Percentiles rank a stretch among this genome's conserved stretches.
These are phyloP conservation scores for Sebastolobus altivelis DNA, from an alignment of 2,797 vertebrate species.

Conservation along the genomic window DNA sequence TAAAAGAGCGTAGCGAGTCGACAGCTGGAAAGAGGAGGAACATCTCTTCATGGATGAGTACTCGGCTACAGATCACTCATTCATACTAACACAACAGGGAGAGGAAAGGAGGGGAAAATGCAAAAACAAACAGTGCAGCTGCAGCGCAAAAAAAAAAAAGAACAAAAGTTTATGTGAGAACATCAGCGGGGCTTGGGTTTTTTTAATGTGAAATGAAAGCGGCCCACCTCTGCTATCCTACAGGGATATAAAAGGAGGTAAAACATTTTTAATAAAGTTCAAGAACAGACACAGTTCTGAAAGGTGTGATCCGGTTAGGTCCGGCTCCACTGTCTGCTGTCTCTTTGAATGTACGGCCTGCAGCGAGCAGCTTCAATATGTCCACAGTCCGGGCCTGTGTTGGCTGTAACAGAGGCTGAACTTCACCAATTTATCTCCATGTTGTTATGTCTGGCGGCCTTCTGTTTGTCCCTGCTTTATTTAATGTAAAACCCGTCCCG, in stretches of 20 bases:
- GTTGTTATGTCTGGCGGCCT: conserved; percentile 62
- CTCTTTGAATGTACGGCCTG: conserved; percentile 18
- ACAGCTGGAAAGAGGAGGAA: conserved; percentile 76
- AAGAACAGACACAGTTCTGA: conserved; percentile 10
- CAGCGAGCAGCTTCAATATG: not conserved
- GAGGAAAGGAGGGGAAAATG: not conserved
- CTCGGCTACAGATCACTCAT: conserved; percentile 72
- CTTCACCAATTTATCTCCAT: conserved; percentile 77
- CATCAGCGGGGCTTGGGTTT: conserved; percentile 40
- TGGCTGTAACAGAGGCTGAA: conserved; percentile 31
- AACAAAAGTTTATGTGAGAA: conserved; percentile 34
- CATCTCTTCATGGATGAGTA: conserved; percentile 75
- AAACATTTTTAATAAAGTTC: conserved; percentile 27
- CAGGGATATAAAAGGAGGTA: conserved; percentile 26
- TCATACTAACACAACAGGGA: conserved; percentile 61
- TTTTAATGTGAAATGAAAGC: conserved; percentile 50
- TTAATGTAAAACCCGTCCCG: conserved; percentile 42
- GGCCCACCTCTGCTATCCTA: conserved; percentile 11
- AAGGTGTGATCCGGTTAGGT: conserved; percentile 21
- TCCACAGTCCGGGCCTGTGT: conserved; percentile 27
- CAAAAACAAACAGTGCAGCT: conserved; percentile 58
- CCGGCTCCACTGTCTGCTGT: not conserved
- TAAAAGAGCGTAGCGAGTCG: conserved; percentile 59
- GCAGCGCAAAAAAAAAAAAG: conserved; percentile 18
- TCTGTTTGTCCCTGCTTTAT: conserved; percentile 73